Conservation (phyloP, 2,888 invertebrate species). For the Callinectes sapidus region DNA sequence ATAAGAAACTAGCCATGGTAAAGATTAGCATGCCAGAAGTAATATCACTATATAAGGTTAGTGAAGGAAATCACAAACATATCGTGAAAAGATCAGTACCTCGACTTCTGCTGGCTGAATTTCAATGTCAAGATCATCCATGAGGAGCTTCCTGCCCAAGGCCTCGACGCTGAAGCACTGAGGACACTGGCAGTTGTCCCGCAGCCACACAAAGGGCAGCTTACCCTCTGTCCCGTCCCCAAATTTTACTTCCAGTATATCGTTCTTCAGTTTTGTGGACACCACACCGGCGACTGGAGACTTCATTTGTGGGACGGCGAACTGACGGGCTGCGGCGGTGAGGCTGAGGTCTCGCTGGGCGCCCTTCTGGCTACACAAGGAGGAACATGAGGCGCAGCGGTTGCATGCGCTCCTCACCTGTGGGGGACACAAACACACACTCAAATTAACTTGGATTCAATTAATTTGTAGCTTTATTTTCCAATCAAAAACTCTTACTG, state of each 20-base stretch:
- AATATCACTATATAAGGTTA: background rate
- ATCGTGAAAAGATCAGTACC: background rate
- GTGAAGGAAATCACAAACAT: background rate
- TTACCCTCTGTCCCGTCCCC: constrained; percentile 43
- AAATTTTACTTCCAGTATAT: constrained; percentile 42
- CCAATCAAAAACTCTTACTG: background rate
- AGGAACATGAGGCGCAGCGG: background rate
- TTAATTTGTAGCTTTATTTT: background rate
- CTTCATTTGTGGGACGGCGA: background rate
- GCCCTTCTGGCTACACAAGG: constrained; percentile 9
- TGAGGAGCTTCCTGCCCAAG: constrained; percentile 81
- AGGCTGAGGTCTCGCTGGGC: constrained; percentile 10
- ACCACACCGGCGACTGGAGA: constrained; percentile 40
- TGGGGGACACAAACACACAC: background rate
- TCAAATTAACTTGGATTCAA: background rate
- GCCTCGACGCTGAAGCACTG: constrained; percentile 82
- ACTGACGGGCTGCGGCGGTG: constrained; percentile 38
- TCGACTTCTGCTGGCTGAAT: constrained; percentile 76
- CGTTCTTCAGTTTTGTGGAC: background rate
- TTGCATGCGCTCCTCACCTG: background rate
- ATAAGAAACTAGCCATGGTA: background rate
- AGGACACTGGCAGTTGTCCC: constrained; percentile 85
- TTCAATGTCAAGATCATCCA: constrained; percentile 80
- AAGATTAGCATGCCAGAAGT: background rate
- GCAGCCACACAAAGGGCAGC: constrained; percentile 82